These are phyloP conservation scores for Papio anubis DNA, from an alignment of 2,113 vertebrate species.

Conservation along the genomic window DNA sequence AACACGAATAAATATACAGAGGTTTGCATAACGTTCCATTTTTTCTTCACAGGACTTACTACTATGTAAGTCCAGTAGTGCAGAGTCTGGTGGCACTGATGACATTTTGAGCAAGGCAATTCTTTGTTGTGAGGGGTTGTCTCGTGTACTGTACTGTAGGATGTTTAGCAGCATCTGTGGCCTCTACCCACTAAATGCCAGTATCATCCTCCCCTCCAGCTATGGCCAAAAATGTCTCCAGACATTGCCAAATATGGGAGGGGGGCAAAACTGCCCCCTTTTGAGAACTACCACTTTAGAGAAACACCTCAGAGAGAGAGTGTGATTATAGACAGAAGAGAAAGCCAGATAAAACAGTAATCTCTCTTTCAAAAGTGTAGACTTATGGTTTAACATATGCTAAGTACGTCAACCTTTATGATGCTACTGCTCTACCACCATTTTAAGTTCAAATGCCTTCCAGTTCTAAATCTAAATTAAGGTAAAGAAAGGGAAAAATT, in stretches of 20 bases:
- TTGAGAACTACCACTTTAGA: constrained; percentile 36
- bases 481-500: background rate
- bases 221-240: constrained; percentile 1
- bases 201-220: background rate
- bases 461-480: constrained; percentile 8
- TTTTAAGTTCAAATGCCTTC: constrained; percentile 39
- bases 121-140: background rate
- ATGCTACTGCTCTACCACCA: background rate
- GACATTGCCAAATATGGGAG: background rate
- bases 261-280: background rate
- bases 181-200: background rate
- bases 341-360: constrained; percentile 8
- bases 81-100: background rate
- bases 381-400: background rate
- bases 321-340: background rate
- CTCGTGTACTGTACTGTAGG: background rate
- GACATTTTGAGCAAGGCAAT: constrained; percentile 30
- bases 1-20: background rate
- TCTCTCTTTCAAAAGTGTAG: background rate
- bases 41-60: constrained; percentile 1
- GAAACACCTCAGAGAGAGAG: background rate
- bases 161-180: background rate
- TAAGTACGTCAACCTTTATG: background rate
- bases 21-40: constrained; percentile 8
- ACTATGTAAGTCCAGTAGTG: background rate